phyloP scores from a whole-genome alignment of 1,140 invertebrate genomes.

The Bombus terrestris region DNA sequence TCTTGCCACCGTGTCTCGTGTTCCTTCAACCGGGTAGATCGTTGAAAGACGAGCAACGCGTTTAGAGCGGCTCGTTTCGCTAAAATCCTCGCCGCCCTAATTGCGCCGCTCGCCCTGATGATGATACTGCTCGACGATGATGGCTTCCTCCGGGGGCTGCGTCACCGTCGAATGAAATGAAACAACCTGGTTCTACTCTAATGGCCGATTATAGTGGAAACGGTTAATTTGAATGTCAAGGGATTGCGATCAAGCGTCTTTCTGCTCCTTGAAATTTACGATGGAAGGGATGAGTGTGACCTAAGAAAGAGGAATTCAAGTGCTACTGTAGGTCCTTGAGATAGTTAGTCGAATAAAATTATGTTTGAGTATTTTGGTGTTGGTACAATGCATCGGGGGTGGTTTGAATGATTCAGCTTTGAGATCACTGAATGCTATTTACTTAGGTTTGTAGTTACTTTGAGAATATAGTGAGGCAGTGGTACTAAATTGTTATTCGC shows the following conservation, averaged over 20 bases:
- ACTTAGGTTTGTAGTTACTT: no score
- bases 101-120: neutral
- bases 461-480: no score
- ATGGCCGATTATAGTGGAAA: constrained; percentile 14
- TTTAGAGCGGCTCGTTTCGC: constrained; percentile 42
- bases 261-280: neutral
- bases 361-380: no score
- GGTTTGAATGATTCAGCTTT: no score
- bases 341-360: no score
- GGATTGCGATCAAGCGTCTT: neutral
- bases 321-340: no score
- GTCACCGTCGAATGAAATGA: neutral
- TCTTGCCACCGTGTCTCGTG: constrained; percentile 6
- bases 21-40: neutral
- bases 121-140: constrained; percentile 15
- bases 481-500: no score
- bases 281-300: constrained; percentile 6
- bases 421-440: no score
- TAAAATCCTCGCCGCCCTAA: constrained; percentile 39
- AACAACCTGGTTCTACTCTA: neutral
- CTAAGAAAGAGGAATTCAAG: no score
- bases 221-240: constrained; percentile 6
- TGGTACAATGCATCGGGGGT: no score
- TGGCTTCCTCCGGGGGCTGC: neutral
- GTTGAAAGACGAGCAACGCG: constrained; percentile 8